Evolutionary conservation across 2,113 vertebrate genomes (phyloP).

Genomic region (Psittacula cyanocephala): DNA sequence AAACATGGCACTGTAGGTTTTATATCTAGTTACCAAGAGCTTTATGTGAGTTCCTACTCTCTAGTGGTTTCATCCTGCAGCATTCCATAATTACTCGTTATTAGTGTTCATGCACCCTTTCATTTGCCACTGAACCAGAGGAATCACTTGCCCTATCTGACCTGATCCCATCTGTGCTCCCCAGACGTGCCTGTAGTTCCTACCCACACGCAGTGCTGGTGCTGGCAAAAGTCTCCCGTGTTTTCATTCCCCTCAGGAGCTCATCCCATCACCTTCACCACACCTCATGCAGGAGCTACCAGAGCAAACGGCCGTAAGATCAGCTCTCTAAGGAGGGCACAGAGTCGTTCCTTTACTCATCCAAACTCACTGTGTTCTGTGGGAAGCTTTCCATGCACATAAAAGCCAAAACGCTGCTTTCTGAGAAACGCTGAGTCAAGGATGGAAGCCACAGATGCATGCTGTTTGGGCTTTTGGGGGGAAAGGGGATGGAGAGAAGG

Average conservation of each 20-base stretch:
- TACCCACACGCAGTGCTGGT: not conserved
- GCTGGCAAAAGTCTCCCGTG: accelerated
- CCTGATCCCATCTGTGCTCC: not conserved
- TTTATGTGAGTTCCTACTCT: not conserved
- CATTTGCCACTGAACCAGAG: not conserved
- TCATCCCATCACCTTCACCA: not conserved
- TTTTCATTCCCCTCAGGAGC: not conserved
- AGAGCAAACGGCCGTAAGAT: accelerated
- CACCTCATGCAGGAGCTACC: accelerated
- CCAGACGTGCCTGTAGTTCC: not conserved
- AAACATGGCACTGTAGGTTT: not conserved
- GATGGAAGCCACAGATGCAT: not conserved
- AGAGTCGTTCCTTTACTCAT: not conserved
- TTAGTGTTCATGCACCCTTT: not conserved
- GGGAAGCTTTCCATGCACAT: not conserved
- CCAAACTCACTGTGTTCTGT: not conserved
- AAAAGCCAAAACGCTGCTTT: not conserved
- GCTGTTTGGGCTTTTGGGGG: not conserved
- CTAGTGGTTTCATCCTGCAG: not conserved
- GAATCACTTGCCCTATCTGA: not conserved
- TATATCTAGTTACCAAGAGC: not conserved
- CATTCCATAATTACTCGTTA: not conserved
- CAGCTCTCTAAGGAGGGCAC: not conserved
- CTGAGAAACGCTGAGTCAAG: not conserved
- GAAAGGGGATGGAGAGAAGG: not conserved